Evolutionary conservation across 2,888 invertebrate species (phyloP).

Genomic region (Drosophila tanythrix): DNA sequence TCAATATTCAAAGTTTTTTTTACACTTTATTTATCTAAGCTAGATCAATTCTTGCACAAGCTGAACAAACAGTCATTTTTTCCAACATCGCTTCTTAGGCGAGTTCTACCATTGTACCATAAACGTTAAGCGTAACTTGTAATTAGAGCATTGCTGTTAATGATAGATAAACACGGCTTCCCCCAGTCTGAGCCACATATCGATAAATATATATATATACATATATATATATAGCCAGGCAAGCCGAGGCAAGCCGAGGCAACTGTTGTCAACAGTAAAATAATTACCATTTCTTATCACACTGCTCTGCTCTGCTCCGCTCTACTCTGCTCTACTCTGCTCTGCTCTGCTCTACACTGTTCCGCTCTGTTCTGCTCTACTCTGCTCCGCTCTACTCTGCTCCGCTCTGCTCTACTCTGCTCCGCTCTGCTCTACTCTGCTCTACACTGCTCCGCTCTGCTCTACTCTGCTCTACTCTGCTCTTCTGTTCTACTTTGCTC

Average conservation of each 20-base stretch:
- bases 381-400: fast-evolving
- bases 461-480: no score
- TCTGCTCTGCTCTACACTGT: no score
- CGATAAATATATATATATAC: not conserved
- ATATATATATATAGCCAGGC: not conserved
- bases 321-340: no score
- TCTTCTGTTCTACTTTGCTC: no score
- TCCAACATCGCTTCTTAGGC: not conserved
- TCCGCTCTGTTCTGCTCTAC: no score
- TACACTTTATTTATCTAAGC: not conserved
- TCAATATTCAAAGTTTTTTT: not conserved
- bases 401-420: fast-evolving
- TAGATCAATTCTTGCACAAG: not conserved
- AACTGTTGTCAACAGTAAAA: constrained; percentile 20
- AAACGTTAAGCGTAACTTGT: constrained; percentile 7
- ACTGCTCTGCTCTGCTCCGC: not conserved
- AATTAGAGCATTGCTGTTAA: constrained; percentile 54
- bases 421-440: no score
- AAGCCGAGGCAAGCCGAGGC: constrained; percentile 1
- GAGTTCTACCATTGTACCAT: constrained; percentile 26
- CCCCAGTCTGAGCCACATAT: constrained; percentile 15
- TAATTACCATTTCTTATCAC: constrained; percentile 69
- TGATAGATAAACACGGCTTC: constrained; percentile 49
- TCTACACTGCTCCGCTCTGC: no score
- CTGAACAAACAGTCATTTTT: not conserved